Evolutionary conservation across 2,797 vertebrate genomes (phyloP).

Genomic region (Squalus acanthias): DNA sequence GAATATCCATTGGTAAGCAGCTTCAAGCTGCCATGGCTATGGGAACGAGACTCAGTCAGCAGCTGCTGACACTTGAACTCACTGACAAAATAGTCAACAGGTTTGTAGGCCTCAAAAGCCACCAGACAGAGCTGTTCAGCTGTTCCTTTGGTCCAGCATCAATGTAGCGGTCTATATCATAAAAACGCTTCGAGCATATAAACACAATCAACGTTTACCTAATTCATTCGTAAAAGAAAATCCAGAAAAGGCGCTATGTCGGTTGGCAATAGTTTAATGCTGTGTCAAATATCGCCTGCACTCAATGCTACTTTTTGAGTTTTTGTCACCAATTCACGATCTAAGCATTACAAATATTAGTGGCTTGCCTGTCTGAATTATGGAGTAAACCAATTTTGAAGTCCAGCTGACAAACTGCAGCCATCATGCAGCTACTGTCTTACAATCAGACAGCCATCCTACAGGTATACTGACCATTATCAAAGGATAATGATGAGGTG

Average conservation of each 20-base stretch:
- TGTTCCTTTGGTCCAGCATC: background rate
- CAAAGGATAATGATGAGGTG: background rate
- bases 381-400: background rate
- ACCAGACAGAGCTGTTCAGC: background rate
- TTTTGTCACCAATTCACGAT: background rate
- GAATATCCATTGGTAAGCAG: background rate
- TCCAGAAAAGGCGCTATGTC: background rate
- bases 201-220: background rate
- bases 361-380: background rate
- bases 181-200: background rate
- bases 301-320: background rate
- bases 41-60: background rate
- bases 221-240: background rate
- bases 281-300: background rate
- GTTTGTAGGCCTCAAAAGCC: background rate
- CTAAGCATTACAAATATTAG: background rate
- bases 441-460: background rate
- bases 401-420: background rate
- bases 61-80: background rate
- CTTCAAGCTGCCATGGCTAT: background rate
- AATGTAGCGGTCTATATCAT: background rate
- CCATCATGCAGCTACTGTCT: background rate
- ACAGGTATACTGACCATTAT: background rate
- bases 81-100: background rate
- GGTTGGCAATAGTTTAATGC: background rate